Evolutionary conservation across 2,888 invertebrate species (phyloP), one percentile per base, ranked within the genome.

Genomic region (Epirrita christyi): DNA sequence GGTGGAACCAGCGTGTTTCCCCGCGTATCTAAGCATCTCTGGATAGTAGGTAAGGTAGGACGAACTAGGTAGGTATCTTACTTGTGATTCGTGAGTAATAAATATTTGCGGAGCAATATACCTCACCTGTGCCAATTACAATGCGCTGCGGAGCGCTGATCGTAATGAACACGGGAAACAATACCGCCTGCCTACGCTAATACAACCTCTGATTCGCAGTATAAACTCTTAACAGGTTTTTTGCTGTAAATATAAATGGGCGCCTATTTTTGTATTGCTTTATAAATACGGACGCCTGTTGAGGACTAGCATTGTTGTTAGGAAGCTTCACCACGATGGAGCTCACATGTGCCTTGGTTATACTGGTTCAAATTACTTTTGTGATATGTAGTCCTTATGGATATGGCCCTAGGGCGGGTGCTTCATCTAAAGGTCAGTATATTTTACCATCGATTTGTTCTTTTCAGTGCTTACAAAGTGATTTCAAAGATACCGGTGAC

Each of bases 221-320:
- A 47, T 43, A 86, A 83, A 82, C 80, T 72, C 76, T 73, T n/a
- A 80, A 87, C 87, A 75, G 85, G 91, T 91, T 91, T 90, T 87
- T 88, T 85, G 80, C 78, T 76, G 73, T 77, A 78, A 64, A 81
- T 80, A 78, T 73, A 81, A 78, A 78, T 79, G 72, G 77, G 72
- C 75, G 76, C 73, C 79, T 88, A 88, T 89, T 88, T 21, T 88
- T 84, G 86, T 82, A 78, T 85, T 77, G 88, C 85, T 90, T 90
- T 91, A 91, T 90, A 91, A 91, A 87, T 83, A 81, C 83, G 75
- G 78, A 71, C 75, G 73, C 67, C 66, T 68, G 71, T 72, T 68
- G 71, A 80, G 76, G 78, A 81, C 78, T 77, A 82, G 78, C 86
- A 90, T 83, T 86, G 81, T 84, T 76, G 72, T 76, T 81, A 74